Conservation (phyloP, 2,888 invertebrate genomes). For the Escarpia spicata region DNA sequence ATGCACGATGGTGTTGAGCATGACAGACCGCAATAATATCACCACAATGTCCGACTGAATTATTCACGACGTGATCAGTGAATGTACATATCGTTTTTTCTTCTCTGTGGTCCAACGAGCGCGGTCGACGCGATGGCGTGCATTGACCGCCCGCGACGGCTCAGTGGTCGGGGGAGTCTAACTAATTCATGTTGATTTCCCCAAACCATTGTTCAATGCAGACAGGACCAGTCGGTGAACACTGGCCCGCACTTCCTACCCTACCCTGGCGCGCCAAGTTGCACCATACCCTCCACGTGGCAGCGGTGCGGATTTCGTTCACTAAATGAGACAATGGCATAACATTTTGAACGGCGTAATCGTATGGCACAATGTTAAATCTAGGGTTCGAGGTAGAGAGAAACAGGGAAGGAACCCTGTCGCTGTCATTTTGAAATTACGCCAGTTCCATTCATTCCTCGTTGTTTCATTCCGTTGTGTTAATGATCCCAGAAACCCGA, state of each 20-base stretch:
- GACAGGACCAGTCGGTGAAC: not conserved
- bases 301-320: not conserved
- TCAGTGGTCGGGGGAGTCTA: not conserved
- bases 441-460: no score
- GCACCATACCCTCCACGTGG: not conserved
- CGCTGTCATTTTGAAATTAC: no score
- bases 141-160: not conserved
- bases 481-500: no score
- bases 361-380: no score
- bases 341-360: no score
- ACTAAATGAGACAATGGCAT: not conserved
- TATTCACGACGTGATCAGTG: slow-evolving; percentile 4
- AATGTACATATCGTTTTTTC: not conserved
- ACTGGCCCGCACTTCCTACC: not conserved
- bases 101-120: not conserved
- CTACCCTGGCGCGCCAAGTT: not conserved
- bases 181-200: slow-evolving; percentile 16
- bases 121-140: not conserved
- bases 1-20: not conserved
- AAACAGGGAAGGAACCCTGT: no score
- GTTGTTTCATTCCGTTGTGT: no score
- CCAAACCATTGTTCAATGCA: slow-evolving; percentile 10
- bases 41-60: not conserved
- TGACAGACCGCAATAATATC: not conserved
- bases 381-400: no score